phyloP scores from a whole-genome alignment of 2,797 vertebrate species.

The Silurus lanzhouensis region DNA sequence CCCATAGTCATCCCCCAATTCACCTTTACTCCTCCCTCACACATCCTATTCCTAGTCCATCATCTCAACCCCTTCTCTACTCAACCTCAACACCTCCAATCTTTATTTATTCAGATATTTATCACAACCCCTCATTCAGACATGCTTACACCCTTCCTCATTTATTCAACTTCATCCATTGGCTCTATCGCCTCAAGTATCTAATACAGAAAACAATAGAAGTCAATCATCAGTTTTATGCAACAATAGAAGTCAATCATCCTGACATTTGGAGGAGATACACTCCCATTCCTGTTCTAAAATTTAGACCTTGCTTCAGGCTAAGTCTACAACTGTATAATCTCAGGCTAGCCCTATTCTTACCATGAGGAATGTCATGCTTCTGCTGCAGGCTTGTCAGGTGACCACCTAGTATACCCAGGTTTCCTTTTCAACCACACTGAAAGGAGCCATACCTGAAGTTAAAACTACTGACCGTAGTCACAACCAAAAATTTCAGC shows the following conservation, averaged over 20 bases:
- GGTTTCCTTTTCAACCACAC: not conserved
- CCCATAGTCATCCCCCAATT: not conserved
- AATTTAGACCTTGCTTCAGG: not conserved
- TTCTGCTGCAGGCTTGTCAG: not conserved
- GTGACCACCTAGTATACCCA: not conserved
- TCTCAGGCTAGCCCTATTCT: not conserved
- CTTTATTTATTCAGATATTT: not conserved
- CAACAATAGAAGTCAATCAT: not conserved
- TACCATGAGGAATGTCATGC: not conserved
- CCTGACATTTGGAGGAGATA: not conserved
- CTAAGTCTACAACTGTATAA: not conserved
- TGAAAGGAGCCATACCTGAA: not conserved
- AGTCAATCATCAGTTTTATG: not conserved
- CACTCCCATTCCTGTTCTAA: not conserved
- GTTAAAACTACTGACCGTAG: not conserved
- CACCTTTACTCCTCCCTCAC: not conserved
- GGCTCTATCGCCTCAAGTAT: not conserved
- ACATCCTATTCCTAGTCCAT: not conserved
- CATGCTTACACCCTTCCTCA: not conserved
- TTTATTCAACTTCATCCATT: not conserved
- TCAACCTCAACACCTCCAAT: not conserved
- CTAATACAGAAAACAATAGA: not conserved
- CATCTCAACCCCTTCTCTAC: not conserved
- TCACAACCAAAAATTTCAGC: not conserved
- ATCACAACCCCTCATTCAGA: not conserved